Evolutionary conservation across 1,140 invertebrate species (phyloP), one percentile per base, ranked within the genome.

Genomic region (Drepana arcuata): DNA sequence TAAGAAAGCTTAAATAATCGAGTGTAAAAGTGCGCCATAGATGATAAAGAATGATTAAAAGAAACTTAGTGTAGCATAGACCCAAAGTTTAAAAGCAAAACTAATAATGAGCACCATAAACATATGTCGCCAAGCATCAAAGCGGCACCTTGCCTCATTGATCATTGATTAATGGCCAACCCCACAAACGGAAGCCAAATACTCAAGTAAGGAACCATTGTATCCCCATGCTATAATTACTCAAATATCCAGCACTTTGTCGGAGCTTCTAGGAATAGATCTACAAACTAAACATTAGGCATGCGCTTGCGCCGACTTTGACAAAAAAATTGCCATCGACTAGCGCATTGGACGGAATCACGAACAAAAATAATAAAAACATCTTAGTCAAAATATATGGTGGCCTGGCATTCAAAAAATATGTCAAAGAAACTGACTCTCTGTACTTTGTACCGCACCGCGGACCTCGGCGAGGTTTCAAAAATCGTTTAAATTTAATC

Each of bases 311-410:
- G 58, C 58, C 56, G 51, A 16, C 69, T 73, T 75, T 59, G 42
- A 30, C 48, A 75, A 77, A 72, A 75, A 73, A 62, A 41, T 14
- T 27, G 47, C 49, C 57, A 44, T 68, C 64, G 67, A 58, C 70
- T 56, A 67, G 48, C 58, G 64, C 48, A 51, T 53, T 55, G 48
- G 59, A 59, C 55, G 61, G 61, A 67, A 68, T 71, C 71, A 67
- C 64, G 70, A 56, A 81, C 72, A 75, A 77, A 81, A 78, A 81
- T 79, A 75, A 81, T 81, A 81, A 81, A 81, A 78, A 81, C 77
- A 81, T 77, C 77, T 77, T 67, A 75, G 77, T 81, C 77, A 81
- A 81, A 81, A 79, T 82, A 79, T 79, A 82, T 79, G 69, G 73
- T 69, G 65, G 64, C 46, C 46, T 69, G 56, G 40, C 34, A 52